These are phyloP conservation scores for Aphis gossypii DNA, from an alignment of 1,140 invertebrate species.

Conservation along the genomic window DNA sequence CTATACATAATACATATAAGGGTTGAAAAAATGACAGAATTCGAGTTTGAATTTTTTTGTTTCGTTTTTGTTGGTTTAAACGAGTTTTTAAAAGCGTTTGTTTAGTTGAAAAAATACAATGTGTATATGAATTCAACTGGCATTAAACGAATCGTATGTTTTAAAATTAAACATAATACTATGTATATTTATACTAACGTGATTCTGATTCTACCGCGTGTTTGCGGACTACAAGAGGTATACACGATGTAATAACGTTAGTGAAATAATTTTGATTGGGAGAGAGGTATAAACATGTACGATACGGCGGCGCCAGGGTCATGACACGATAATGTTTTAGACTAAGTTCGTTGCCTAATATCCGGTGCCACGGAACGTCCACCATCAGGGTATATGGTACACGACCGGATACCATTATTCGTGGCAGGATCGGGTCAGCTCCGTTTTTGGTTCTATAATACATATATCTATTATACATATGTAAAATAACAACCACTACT, in stretches of 20 bases:
- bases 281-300: not conserved
- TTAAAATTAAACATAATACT: not conserved
- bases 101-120: not conserved
- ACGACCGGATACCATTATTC: slow-evolving; percentile 10
- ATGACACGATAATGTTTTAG: slow-evolving; percentile 3
- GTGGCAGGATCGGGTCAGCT: not conserved
- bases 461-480: not conserved
- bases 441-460: not conserved
- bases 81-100: not conserved
- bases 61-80: not conserved
- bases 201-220: not conserved
- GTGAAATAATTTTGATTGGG: not conserved
- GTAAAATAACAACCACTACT: not conserved
- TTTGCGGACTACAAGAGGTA: not conserved
- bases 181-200: not conserved
- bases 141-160: not conserved
- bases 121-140: not conserved
- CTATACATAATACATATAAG: not conserved
- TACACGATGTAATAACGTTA: not conserved
- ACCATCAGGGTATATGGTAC: not conserved
- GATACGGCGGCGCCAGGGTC: not conserved
- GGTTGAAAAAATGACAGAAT: not conserved
- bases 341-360: not conserved
- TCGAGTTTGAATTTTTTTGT: not conserved
- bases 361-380: not conserved